Base-by-base conservation (phyloP, 1,140 invertebrate genomes). In the Scaptomyza graminum region DNA sequence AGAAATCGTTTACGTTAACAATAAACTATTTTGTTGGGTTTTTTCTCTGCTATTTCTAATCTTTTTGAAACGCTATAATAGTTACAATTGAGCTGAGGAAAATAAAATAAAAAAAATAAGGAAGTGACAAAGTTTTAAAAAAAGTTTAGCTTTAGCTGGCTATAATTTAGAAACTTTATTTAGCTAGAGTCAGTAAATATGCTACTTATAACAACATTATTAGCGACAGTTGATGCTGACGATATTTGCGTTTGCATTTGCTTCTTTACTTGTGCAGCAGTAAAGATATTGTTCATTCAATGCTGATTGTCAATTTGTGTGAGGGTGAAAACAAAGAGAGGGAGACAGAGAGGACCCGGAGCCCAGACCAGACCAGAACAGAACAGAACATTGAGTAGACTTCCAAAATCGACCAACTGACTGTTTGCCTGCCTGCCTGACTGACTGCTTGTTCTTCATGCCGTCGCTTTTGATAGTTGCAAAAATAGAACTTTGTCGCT, bases 401-500 rank as follows among this genome's bases (percentile, higher is more conserved):
- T 41, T 12, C 2, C 37, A 12, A 41, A 12, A 64, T 46, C 51
- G 57, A 56, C 39, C 67, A 55, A 57, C 76, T 74, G 69, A 80
- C 60, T 56, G 51, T 28, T 46, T 57, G 60, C 56, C 9, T 11
- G 50, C 34, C 52, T 57, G 60, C 57, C 44, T 55, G 57, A 37
- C 47, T 72, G 61, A 63, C 72, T 61, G 60, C 56, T 71, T 75
- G 43, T 74, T 75, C 55, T 74, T 57, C 55, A 59, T 67, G 70
- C 70, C 49, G 64, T 82, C 44, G 71, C 68, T 66, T 66, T 72
- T 83, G 74, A 84, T 80, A 76, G 76, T 84, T 79, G 66, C 74
- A 89, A 88, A 88, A 88, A 88, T 88, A 88, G 83, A 89, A 89
- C 79, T 83, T 88, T 71, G 83, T 88, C 84, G 82, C 83, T 83